A percentile compares a stretch with the other conserved stretches of the same genome.
These are phyloP conservation scores for Aphaenogaster rudis DNA, from an alignment of 1,140 invertebrate genomes.

Conservation along the genomic window DNA sequence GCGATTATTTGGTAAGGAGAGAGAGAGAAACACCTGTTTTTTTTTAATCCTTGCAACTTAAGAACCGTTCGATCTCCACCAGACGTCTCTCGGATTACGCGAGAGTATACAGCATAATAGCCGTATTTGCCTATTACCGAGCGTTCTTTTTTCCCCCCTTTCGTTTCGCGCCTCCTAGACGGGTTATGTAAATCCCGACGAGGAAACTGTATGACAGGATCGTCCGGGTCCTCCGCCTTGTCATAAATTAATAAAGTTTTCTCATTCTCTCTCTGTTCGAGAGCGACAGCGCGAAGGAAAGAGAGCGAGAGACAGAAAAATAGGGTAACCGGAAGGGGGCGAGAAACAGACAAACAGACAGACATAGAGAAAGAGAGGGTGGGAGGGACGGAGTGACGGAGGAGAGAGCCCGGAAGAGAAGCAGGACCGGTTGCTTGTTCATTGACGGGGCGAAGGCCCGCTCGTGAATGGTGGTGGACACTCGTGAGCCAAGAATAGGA, in stretches of 20 bases:
- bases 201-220: slow-evolving; percentile 35
- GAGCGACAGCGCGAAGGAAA: background rate
- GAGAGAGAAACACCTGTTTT: background rate
- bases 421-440: slow-evolving; percentile 72
- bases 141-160: slow-evolving; percentile 9
- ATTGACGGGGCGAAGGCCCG: slow-evolving; percentile 63
- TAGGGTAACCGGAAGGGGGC: slow-evolving; percentile 19
- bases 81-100: slow-evolving; percentile 36
- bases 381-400: slow-evolving; percentile 18
- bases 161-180: slow-evolving; percentile 30
- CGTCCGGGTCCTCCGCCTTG: slow-evolving; percentile 24
- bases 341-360: slow-evolving; percentile 32
- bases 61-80: slow-evolving; percentile 36
- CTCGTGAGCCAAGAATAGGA: slow-evolving; percentile 27
- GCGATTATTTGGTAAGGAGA: background rate
- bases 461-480: slow-evolving; percentile 64
- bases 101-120: slow-evolving; percentile 12
- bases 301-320: slow-evolving; percentile 23
- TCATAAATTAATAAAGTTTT: slow-evolving; percentile 71
- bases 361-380: background rate
- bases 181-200: slow-evolving; percentile 67
- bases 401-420: slow-evolving; percentile 59
- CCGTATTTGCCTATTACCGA: slow-evolving; percentile 19
- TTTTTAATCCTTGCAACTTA: slow-evolving; percentile 1
- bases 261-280: background rate